Conservation (phyloP, 2,113 vertebrate species). For the Glaucomys volans region DNA sequence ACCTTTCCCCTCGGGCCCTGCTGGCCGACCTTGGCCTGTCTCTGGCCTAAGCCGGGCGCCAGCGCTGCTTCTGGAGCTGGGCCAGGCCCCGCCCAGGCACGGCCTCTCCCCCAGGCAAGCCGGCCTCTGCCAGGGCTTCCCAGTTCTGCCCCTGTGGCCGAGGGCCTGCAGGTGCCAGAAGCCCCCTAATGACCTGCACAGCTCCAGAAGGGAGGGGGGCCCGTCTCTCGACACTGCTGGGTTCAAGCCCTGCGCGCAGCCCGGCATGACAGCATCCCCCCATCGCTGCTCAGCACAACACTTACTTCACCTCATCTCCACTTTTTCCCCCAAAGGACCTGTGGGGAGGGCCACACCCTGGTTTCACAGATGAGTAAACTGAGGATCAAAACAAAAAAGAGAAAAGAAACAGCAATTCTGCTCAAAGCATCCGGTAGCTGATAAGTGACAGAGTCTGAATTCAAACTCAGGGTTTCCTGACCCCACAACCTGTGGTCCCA, state of each 20-base stretch:
- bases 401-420: neutral
- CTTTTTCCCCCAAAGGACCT: neutral
- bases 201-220: neutral
- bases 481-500: neutral
- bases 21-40: constrained; percentile 57
- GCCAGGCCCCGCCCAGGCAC: constrained; percentile 24
- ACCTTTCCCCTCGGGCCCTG: constrained; percentile 1
- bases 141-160: rapidly evolving
- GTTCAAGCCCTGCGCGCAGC: neutral
- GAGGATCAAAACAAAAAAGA: neutral
- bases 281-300: no score
- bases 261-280: no score
- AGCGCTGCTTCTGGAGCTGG: constrained; percentile 35
- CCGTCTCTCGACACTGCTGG: rapidly evolving
- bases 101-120: neutral
- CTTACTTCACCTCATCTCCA: neutral
- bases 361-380: neutral
- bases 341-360: rapidly evolving
- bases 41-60: constrained; percentile 63
- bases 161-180: neutral
- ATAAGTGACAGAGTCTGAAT: neutral
- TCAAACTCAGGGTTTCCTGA: neutral
- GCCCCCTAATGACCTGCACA: rapidly evolving
- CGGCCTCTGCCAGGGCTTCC: neutral
- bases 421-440: neutral